Percentiles rank a stretch among this genome's conserved stretches.
These are phyloP conservation scores for Typhlichthys subterraneus DNA, from an alignment of 2,797 vertebrate genomes.

Conservation along the genomic window DNA sequence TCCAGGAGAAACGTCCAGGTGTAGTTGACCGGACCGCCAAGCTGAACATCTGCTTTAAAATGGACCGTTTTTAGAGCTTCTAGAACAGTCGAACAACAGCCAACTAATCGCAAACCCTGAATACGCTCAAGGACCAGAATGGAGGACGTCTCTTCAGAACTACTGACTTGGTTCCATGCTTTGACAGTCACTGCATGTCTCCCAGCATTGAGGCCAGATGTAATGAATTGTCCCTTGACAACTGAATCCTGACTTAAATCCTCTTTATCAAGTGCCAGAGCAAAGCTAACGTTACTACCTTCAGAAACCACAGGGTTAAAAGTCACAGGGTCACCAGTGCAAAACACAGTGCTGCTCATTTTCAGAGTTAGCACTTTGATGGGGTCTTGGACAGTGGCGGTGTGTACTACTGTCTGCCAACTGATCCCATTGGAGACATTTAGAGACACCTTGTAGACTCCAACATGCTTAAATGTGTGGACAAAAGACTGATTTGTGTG, in stretches of 20 bases:
- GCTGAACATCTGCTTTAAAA: constrained; percentile 62
- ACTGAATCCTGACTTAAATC: constrained; percentile 38
- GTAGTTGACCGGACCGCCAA: constrained; percentile 54
- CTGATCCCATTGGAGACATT: constrained; percentile 78
- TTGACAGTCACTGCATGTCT: constrained; percentile 58
- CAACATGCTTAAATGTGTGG: constrained; percentile 57
- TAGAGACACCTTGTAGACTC: constrained; percentile 65
- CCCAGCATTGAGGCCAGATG: constrained; percentile 63
- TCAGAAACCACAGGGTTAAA: constrained; percentile 61
- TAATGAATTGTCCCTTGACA: constrained; percentile 35
- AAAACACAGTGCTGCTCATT: constrained; percentile 55
- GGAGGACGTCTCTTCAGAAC: constrained; percentile 32
- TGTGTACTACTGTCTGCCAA: constrained; percentile 64
- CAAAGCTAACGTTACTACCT: constrained; percentile 73
- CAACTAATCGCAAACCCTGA: constrained; percentile 63
- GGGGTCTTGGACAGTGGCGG: constrained; percentile 65
- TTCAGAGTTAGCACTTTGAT: constrained; percentile 66
- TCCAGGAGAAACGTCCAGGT: constrained; percentile 74
- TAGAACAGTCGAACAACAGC: constrained; percentile 59
- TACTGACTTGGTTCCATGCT: constrained; percentile 75
- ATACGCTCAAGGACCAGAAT: constrained; percentile 68
- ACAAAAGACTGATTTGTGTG: constrained; percentile 45
- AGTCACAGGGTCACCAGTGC: constrained; percentile 54
- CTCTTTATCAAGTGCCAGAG: constrained; percentile 57
- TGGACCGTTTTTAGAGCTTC: constrained; percentile 57